Conservation (phyloP, 2,797 vertebrate species). For the Eospalax fontanierii region DNA sequence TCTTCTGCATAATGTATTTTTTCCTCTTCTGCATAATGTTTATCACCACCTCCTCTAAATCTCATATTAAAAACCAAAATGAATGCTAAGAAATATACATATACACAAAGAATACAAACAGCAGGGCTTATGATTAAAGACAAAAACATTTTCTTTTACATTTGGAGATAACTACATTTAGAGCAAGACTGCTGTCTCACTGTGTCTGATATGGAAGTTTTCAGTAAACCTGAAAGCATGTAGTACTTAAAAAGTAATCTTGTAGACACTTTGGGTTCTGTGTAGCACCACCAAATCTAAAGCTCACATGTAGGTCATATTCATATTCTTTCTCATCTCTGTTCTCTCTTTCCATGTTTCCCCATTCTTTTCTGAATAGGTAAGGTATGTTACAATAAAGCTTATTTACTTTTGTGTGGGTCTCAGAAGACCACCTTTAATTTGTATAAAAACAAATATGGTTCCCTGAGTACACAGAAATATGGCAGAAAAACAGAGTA, state of each 20-base stretch:
- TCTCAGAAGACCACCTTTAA: neutral
- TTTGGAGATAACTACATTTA: conserved; percentile 45
- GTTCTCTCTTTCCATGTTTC: neutral
- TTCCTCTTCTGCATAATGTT: conserved; percentile 41
- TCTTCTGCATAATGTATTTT: neutral
- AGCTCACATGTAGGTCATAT: neutral
- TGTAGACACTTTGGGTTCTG: neutral
- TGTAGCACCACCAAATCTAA: neutral
- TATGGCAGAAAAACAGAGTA: neutral
- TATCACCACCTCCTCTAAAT: conserved; percentile 21
- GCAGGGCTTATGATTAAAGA: conserved; percentile 22
- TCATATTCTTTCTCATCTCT: neutral
- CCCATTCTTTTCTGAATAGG: neutral
- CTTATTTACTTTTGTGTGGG: neutral
- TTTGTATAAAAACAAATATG: conserved; percentile 11
- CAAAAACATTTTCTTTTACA: conserved; percentile 46
- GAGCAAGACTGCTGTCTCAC: neutral
- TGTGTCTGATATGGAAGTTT: neutral
- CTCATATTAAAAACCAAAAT: conserved; percentile 39
- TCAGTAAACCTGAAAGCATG: conserved; percentile 37
- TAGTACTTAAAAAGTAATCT: conserved; percentile 13
- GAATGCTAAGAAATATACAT: neutral
- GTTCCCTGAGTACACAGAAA: neutral
- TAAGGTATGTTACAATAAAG: too few species aligned
- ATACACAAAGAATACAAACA: neutral